Conservation (phyloP, 2,797 vertebrate genomes). For the Poecilia picta region DNA sequence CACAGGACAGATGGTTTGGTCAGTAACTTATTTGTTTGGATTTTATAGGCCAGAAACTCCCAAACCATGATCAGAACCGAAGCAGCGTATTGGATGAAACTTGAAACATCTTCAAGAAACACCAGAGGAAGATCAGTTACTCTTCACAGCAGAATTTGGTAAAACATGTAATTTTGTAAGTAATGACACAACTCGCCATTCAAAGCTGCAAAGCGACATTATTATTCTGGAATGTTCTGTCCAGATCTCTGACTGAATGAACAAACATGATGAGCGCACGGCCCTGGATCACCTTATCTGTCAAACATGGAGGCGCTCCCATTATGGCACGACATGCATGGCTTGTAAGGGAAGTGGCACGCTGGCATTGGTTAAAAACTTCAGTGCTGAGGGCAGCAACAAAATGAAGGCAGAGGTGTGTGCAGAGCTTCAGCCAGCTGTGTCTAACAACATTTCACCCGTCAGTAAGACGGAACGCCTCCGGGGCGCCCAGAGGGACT, state of each 20-base stretch:
- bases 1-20: background rate
- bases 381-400: background rate
- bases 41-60: background rate
- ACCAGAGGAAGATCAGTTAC: background rate
- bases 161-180: background rate
- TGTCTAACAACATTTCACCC: constrained; percentile 19
- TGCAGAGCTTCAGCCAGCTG: constrained; percentile 3
- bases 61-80: background rate
- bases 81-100: background rate
- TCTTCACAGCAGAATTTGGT: background rate
- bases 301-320: constrained; percentile 5
- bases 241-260: background rate
- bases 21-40: background rate
- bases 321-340: constrained; percentile 18
- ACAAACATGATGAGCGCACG: background rate
- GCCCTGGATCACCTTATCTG: constrained; percentile 3
- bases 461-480: background rate
- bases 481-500: background rate
- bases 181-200: background rate
- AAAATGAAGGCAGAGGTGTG: constrained; percentile 14
- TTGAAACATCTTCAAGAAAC: background rate
- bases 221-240: background rate
- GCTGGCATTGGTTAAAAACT: constrained; percentile 18
- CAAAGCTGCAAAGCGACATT: background rate
- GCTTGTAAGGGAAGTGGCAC: constrained; percentile 11